These are phyloP conservation scores for Halictus ligatus DNA, from an alignment of 2,888 invertebrate species.

Conservation along the genomic window DNA sequence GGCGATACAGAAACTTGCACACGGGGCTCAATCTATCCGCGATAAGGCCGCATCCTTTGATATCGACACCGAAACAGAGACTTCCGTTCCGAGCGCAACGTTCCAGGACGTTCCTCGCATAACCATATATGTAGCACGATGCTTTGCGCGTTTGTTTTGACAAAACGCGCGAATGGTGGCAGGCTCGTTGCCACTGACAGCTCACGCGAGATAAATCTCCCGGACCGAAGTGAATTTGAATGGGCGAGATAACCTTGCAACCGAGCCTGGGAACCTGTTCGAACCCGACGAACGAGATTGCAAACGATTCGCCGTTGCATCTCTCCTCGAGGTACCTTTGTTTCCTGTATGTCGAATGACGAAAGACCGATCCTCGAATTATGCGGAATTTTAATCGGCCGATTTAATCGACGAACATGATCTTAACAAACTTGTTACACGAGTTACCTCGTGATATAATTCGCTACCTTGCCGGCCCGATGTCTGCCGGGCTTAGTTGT, in stretches of 20 bases:
- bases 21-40: constrained; percentile 49
- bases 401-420: background rate
- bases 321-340: background rate
- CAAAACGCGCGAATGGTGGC: constrained; percentile 6
- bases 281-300: background rate
- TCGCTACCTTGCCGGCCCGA: background rate
- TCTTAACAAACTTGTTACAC: background rate
- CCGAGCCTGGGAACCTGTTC: constrained; percentile 11
- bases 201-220: constrained; percentile 21
- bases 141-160: constrained; percentile 24
- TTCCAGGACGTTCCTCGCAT: background rate
- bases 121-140: no score
- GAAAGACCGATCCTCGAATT: background rate
- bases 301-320: background rate
- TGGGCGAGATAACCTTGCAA: constrained; percentile 27
- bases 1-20: background rate
- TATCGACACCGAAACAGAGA: constrained; percentile 45
- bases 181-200: constrained; percentile 24
- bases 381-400: background rate
- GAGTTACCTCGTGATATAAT: background rate
- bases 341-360: background rate
- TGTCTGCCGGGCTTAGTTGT: background rate
- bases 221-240: constrained; percentile 19
- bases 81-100: constrained; percentile 51
- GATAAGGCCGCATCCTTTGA: constrained; percentile 71